Base-by-base conservation (phyloP, 1,140 invertebrate species). In the Heliconius himera region DNA sequence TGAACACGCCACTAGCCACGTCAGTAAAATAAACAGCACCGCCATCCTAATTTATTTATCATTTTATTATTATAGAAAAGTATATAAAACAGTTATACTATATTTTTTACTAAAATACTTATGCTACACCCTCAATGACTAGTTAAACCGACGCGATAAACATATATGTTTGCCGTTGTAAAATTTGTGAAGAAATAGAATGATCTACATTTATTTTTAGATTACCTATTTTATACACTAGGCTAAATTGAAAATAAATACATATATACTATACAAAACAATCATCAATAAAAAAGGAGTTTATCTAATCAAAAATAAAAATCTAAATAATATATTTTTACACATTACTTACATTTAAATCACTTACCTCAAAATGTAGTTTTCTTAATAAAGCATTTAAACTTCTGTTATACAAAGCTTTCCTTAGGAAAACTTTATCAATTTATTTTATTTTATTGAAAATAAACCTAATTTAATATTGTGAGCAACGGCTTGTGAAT, bases 11-110 rank as follows among this genome's bases (percentile, higher is more conserved):
- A 79, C 70, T 1, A 89, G 36, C 54, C 82, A 87, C n/a, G 77
- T 71, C 9, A 87, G 9, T 41, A 89, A 8, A 33, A 89, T 20
- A 3, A 85, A 56, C 46, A 83, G 22, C 13, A 82, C 66, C 36
- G 71, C 73, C 84, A 88, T 86, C 72, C 82, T 89, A 51, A 56
- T 72, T 72, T 71, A 73, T 54, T 74, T 74, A 74, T 54, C 29
- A 49, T 49, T 29, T 20, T 20, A 18, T 29, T 46, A 46, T 3
- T 16, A 46, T 46, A 46, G 13, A 16, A 46, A 5, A 16, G 13
- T 46, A 46, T 46, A 46, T 46, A 46, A 16, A 49, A 16, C 2
- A 74, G 8, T 13, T 73, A 73, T 74, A 8, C 20, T 29, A 16
- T 54, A 26, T 16, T 73, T 73, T 54, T 54, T 16, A 54, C 29